Percentiles rank a stretch among this genome's conserved stretches.
phyloP scores from a whole-genome alignment of 2,113 vertebrate species.

The Camelus bactrianus region DNA sequence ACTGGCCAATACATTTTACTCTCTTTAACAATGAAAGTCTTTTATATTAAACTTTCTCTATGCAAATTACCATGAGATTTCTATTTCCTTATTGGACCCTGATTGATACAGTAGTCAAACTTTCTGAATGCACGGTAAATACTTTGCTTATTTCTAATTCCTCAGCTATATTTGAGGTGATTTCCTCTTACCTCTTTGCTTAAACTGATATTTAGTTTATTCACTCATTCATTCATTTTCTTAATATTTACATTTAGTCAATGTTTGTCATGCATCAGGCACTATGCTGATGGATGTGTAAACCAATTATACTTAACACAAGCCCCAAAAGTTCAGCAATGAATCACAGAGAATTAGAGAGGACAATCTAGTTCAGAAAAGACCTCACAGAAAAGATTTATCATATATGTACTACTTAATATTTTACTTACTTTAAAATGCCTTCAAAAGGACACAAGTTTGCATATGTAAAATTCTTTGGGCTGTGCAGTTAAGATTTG shows the following conservation, averaged over 20 bases:
- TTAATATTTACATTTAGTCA: background rate
- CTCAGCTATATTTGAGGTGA: background rate
- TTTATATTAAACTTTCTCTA: background rate
- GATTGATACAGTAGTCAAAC: background rate
- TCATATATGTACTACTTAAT: background rate
- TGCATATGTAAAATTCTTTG: background rate
- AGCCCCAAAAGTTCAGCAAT: background rate
- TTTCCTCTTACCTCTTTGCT: background rate
- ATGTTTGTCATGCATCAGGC: background rate
- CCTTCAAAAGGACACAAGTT: background rate
- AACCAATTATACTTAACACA: background rate
- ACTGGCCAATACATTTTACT: background rate
- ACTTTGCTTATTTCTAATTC: background rate
- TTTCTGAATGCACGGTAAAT: background rate
- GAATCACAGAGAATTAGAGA: background rate
- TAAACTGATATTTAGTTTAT: background rate
- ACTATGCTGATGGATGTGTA: background rate
- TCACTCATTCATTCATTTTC: background rate
- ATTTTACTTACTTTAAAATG: background rate
- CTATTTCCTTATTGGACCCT: background rate
- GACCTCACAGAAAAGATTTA: background rate
- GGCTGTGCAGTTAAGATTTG: background rate
- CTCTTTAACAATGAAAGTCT: background rate
- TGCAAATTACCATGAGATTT: background rate
- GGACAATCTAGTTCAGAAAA: background rate